Conservation (phyloP, 2,113 vertebrate species). For the Athene noctua region DNA sequence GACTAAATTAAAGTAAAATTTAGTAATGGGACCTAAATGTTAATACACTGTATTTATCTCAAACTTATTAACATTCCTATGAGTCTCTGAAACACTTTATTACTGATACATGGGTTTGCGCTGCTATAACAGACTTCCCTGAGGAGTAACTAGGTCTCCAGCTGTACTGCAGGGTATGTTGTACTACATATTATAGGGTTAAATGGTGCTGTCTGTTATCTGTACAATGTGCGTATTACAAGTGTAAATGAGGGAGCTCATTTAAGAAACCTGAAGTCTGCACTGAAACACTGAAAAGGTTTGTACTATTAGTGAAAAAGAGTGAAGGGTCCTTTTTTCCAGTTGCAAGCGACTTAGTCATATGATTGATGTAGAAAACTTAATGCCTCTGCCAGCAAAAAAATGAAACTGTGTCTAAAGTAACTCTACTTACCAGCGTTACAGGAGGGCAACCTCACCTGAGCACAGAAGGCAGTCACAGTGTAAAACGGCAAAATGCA, state of each 20-base stretch:
- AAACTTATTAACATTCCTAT: slow-evolving; percentile 38
- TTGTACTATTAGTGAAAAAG: background rate
- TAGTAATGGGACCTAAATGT: background rate
- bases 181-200: background rate
- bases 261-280: background rate
- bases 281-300: background rate
- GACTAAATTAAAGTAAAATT: slow-evolving; percentile 19
- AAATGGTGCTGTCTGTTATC: background rate
- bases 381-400: background rate
- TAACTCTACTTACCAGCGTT: background rate
- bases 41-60: slow-evolving; percentile 38
- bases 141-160: slow-evolving; percentile 19
- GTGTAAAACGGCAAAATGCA: background rate
- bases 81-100: slow-evolving; percentile 39
- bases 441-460: background rate
- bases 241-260: background rate
- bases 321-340: background rate
- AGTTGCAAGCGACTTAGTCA: background rate
- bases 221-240: fast-evolving
- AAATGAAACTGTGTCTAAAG: background rate
- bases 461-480: background rate
- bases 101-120: slow-evolving; percentile 22
- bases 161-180: background rate
- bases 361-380: background rate
- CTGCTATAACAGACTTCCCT: slow-evolving; percentile 16